Conservation (phyloP, 2,888 invertebrate genomes). For the Ptilodon capucinus region DNA sequence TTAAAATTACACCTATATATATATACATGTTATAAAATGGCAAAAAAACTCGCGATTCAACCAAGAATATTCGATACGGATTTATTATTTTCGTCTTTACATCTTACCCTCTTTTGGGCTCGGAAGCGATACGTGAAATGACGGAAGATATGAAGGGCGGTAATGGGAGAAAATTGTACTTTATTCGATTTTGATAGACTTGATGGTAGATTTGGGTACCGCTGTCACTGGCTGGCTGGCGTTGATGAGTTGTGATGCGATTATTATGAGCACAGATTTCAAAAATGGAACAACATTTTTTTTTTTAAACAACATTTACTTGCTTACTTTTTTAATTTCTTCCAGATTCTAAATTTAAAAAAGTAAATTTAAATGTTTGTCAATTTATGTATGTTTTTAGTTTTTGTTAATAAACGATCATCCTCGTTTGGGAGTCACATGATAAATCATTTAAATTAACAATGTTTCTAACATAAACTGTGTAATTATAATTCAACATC, state of each 20-base stretch:
- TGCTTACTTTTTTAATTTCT: too few relatives aligned
- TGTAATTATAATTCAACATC: background rate
- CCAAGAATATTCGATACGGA: slow-evolving; percentile 78
- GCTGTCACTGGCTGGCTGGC: slow-evolving; percentile 63
- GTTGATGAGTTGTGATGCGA: slow-evolving; percentile 40
- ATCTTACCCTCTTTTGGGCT: slow-evolving; percentile 73
- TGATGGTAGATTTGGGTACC: slow-evolving; percentile 72
- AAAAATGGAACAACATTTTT: background rate
- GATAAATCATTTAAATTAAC: too few relatives aligned
- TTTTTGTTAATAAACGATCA: too few relatives aligned
- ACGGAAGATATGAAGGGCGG: slow-evolving; percentile 79
- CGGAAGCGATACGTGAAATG: slow-evolving; percentile 81
- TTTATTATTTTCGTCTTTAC: slow-evolving; percentile 78
- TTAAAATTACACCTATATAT: too few relatives aligned
- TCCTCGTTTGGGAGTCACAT: too few relatives aligned
- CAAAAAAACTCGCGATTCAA: slow-evolving; percentile 54
- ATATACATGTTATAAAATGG: too few relatives aligned
- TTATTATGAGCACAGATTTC: background rate
- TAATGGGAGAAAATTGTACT: slow-evolving; percentile 80
- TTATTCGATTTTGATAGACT: slow-evolving; percentile 82
- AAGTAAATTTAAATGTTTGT: too few relatives aligned
- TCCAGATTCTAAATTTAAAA: too few relatives aligned
- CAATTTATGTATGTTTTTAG: too few relatives aligned
- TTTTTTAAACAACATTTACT: background rate
- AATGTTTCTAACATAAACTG: background rate